Evolutionary conservation across 2,797 vertebrate genomes (phyloP), one percentile per base, ranked within the genome.

Genomic region (Scarus forsteni): DNA sequence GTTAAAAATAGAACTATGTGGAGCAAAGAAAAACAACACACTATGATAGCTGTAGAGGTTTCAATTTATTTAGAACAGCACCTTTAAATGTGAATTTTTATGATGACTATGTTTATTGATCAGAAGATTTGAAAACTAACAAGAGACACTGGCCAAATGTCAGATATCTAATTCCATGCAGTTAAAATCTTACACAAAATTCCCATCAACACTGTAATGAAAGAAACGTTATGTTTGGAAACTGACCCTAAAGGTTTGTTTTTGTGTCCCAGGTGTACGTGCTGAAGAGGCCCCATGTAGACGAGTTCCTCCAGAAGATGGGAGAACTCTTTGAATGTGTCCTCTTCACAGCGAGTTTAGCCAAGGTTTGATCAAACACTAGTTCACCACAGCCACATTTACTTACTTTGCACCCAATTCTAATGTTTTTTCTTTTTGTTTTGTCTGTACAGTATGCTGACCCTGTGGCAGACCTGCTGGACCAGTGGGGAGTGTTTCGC

Each of bases 241-340:
- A 3, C 6, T 5, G n/a, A 7, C 7, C 38, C 27, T 13, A 36
- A 45, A 18, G 11, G 5, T 7, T 15, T 54, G 15, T 39, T 10
- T 48, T 3, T 66, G 18, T 64, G 40, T 45, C 43, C 2, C 92
- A 99, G 98, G 98, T 99, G 65, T 99, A 99, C 0, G 98, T 99
- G 80, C 92, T 99, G 81, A 99, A 99, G 88, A 95, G 98, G 84
- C 98, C 98, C 5, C 96, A 99, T 0, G 98, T 99, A 89, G 98
- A 99, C 2, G 96, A 97, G 89, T 99, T 99, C 89, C 96, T 99
- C 49, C 97, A 98, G 92, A 96, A 97, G 92, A 98, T 99, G 98
- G 98, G 98, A 57, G 96, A 98, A 88, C 94, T 99, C 77, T 99
- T 96, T 38, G 98, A 99, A 88, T 99, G 98, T 81, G 96, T 99